Percentiles rank a stretch among this genome's conserved stretches.
Evolutionary conservation across 2,797 vertebrate species (phyloP).

Genomic region (Sylvia borin): DNA sequence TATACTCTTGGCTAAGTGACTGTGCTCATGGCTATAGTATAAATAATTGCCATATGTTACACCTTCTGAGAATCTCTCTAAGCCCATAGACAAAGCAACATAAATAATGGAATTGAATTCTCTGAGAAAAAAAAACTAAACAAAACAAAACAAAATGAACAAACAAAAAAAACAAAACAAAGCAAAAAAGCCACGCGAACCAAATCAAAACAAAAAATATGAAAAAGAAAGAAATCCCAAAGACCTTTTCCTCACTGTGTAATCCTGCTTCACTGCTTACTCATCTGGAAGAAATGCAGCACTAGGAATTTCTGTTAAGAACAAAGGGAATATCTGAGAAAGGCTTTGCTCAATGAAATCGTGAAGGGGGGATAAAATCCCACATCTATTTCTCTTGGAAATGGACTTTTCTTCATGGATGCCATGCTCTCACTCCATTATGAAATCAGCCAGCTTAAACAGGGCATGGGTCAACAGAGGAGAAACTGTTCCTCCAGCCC

Average conservation of each 20-base stretch:
- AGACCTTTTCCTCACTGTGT: slow-evolving; percentile 29
- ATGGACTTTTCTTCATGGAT: neutral
- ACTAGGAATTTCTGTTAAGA: slow-evolving; percentile 23
- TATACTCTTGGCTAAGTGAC: neutral
- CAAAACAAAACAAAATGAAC: too few species aligned
- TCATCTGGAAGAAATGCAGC: slow-evolving; percentile 62
- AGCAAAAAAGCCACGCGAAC: neutral
- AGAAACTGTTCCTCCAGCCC: neutral
- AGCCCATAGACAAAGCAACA: neutral
- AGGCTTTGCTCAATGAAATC: neutral
- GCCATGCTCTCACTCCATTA: neutral
- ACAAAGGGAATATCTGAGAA: slow-evolving; percentile 16
- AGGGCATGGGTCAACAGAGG: neutral
- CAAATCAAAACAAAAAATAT: too few species aligned
- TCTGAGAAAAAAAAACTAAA: neutral
- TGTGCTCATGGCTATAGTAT: neutral
- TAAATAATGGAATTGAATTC: neutral
- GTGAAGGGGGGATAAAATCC: accelerated
- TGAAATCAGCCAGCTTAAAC: neutral
- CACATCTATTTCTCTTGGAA: neutral
- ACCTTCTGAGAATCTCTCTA: slow-evolving; percentile 13
- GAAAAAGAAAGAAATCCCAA: neutral
- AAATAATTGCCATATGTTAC: neutral
- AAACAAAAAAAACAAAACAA: neutral
- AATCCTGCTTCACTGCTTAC: slow-evolving; percentile 38